Evolutionary conservation across 2,888 invertebrate genomes (phyloP).

Genomic region (Stenichneumon culpator): DNA sequence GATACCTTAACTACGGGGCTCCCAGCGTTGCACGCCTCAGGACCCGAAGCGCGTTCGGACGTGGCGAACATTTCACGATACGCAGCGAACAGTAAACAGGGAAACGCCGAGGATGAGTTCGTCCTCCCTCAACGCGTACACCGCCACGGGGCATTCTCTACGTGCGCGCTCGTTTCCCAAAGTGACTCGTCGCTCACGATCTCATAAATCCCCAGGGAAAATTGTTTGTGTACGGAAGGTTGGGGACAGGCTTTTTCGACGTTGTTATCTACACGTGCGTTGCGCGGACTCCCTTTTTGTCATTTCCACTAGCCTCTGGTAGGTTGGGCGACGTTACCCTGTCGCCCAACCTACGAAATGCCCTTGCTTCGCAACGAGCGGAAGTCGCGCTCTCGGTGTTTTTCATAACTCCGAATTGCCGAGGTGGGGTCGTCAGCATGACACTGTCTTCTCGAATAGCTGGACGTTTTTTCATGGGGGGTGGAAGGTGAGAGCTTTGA

Average conservation of each 20-base stretch:
- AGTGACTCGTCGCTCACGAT: constrained; percentile 32
- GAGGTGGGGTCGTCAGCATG: not conserved
- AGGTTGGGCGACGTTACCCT: no score
- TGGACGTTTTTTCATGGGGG: not conserved
- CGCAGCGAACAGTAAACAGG: constrained; percentile 37
- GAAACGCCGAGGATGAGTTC: constrained; percentile 15
- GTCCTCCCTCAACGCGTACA: not conserved
- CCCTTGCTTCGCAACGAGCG: not conserved
- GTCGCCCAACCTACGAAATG: not conserved
- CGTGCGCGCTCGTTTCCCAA: constrained; percentile 12
- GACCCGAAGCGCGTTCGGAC: constrained; percentile 23
- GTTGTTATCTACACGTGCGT: not conserved
- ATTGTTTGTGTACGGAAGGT: constrained; percentile 10
- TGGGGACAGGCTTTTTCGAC: not conserved
- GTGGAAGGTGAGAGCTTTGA: no score
- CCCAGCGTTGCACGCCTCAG: not conserved
- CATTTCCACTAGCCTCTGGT: not conserved
- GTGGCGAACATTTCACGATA: constrained; percentile 54
- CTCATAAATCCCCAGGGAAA: constrained; percentile 48
- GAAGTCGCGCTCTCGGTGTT: not conserved
- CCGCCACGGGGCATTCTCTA: not conserved
- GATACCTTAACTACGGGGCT: not conserved
- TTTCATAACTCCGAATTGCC: not conserved
- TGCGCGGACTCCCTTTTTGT: not conserved
- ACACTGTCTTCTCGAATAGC: not conserved